Evolutionary conservation across 2,888 invertebrate species (phyloP).

Genomic region (Itoplectis maculator): DNA sequence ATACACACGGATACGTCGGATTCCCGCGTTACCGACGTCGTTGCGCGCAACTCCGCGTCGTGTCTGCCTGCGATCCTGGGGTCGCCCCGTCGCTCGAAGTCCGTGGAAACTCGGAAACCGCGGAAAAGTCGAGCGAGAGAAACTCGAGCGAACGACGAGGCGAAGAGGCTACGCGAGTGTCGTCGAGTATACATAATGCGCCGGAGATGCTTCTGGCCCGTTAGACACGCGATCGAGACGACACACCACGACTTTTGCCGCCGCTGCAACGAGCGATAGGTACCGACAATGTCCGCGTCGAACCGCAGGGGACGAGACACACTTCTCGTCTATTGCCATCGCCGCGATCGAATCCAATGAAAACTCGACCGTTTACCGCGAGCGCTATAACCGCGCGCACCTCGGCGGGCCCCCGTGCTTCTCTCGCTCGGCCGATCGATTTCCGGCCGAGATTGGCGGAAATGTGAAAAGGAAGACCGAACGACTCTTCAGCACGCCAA

Average conservation of each 20-base stretch:
- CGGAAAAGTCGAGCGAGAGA: neutral
- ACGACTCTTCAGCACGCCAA: slow-evolving; percentile 1
- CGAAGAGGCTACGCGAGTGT: neutral
- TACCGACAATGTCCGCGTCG: slow-evolving; percentile 14
- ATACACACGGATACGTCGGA: neutral
- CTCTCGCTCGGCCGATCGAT: slow-evolving; percentile 26
- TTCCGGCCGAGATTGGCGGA: slow-evolving; percentile 37
- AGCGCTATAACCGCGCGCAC: neutral
- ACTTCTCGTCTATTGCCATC: neutral
- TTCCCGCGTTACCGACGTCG: neutral
- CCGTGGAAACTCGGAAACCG: neutral
- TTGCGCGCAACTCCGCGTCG: too few relatives aligned
- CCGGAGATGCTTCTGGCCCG: slow-evolving; percentile 1
- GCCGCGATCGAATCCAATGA: slow-evolving; percentile 36
- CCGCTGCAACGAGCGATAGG: neutral
- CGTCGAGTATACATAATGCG: slow-evolving; percentile 10
- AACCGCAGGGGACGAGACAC: neutral
- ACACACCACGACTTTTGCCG: neutral
- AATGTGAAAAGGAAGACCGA: slow-evolving; percentile 24
- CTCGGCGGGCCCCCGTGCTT: too few relatives aligned
- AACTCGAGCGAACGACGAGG: neutral
- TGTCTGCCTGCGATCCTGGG: too few relatives aligned
- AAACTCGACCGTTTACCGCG: slow-evolving; percentile 30
- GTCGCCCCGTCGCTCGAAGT: neutral
- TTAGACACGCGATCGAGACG: slow-evolving; percentile 7